Evolutionary conservation across 2,888 invertebrate species (phyloP), one percentile per base, ranked within the genome.

Genomic region (Gymnoscelis rufifasciata): DNA sequence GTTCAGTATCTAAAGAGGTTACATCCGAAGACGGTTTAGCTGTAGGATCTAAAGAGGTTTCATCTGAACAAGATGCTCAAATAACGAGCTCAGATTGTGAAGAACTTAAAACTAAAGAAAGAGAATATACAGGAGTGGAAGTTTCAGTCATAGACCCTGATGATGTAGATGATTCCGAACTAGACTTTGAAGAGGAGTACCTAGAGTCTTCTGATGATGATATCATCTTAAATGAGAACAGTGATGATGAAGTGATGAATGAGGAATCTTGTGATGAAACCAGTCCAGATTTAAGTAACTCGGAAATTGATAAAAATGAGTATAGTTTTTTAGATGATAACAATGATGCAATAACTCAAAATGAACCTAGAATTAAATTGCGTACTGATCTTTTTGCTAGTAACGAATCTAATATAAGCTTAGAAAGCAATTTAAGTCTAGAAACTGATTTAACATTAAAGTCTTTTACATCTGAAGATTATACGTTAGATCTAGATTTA

Each of bases 101-200:
- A 13, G 5, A n/a, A 19, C 19, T 5, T 19, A 5, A 19, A 19
- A 19, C 19, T 26, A 26, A 26, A 26, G 5, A 26, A 26, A 26
- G 7, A 26, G 8, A 26, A 2, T 26, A 10, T 11, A 23, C 35
- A 10, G 35, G 35, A 7, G 15, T 19, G 1, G 35, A 35, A 19
- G 10, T 35, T 7, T 35, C 35, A 10, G 35, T 35, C 10, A 35
- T 35, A 19, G 35, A 35, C 35, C 35, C 35, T 23, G 11, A 35
- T 35, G 35, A 35, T 11, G 35, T 23, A 0, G 10, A 23, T 38
- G 10, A 37, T 13, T 26, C 29, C 6, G 28, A 23, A 0, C 5
- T 13, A 14, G 19, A 33, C 10, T 33, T 8, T 7, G 19, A 35
- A 35, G 35, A 35, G 11, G 35, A 35, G 3, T 35, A 35, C 11